Conservation (phyloP, 2,113 vertebrate species). For the Bos indicus region DNA sequence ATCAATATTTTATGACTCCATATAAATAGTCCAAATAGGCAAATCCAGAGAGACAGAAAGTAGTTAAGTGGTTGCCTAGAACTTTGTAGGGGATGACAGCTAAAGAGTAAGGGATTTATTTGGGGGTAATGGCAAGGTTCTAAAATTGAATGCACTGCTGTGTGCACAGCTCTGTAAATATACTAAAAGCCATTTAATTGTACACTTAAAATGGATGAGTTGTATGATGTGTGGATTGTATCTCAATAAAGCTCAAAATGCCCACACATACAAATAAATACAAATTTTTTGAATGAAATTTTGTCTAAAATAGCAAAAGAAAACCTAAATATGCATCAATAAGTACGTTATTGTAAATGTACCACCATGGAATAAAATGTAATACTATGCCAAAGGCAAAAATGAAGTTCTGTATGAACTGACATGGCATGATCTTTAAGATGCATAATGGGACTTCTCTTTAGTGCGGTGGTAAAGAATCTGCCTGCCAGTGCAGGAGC, state of each 20-base stretch:
- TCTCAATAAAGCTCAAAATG: background rate
- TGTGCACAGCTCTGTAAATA: background rate
- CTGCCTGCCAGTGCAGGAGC: background rate
- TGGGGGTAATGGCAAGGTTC: background rate
- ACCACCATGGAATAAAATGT: background rate
- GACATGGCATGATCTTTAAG: background rate
- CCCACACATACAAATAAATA: background rate
- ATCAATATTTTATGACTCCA: background rate
- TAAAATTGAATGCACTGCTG: background rate
- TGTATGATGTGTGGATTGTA: background rate
- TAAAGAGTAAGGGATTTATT: background rate
- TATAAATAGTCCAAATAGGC: background rate
- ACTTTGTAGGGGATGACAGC: background rate
- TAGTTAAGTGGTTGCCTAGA: background rate
- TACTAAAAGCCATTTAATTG: background rate
- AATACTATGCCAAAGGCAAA: background rate
- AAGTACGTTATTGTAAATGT: background rate
- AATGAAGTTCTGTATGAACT: background rate
- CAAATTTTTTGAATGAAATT: background rate
- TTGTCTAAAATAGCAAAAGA: background rate
- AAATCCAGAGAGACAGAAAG: background rate
- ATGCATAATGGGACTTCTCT: background rate
- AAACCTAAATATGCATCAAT: background rate
- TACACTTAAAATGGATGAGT: background rate
- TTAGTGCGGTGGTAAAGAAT: background rate